These are phyloP conservation scores for Listronotus bonariensis DNA, from an alignment of 1,140 invertebrate species.

Conservation along the genomic window DNA sequence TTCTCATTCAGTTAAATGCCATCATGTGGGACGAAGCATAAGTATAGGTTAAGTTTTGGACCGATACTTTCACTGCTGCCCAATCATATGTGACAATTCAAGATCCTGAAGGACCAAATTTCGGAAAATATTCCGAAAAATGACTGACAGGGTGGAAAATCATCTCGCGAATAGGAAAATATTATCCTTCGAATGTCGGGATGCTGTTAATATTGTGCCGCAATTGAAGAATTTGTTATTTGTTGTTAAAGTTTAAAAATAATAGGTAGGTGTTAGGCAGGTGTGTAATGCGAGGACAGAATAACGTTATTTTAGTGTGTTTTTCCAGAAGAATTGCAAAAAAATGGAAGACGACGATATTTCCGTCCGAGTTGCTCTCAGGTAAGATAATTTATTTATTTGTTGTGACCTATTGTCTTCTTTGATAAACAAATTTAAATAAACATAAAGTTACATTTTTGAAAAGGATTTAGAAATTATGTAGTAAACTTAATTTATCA, in stretches of 20 bases:
- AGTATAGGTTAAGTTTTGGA: conserved; percentile 27
- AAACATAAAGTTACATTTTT: neutral
- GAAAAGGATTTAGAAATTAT: conserved; percentile 1
- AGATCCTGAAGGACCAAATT: conserved; percentile 15
- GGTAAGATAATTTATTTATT: conserved; percentile 41
- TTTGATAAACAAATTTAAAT: neutral
- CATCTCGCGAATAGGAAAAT: conserved; percentile 5
- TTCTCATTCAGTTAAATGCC: conserved; percentile 18
- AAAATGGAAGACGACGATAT: conserved; percentile 53
- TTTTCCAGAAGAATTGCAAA: conserved; percentile 26
- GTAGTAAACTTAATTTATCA: neutral
- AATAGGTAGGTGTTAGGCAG: conserved; percentile 39
- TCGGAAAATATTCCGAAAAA: conserved; percentile 24
- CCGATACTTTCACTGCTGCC: conserved; percentile 31
- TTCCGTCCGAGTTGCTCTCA: conserved; percentile 52
- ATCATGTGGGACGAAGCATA: conserved; percentile 27
- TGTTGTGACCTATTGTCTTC: neutral
- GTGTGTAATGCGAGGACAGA: conserved; percentile 27
- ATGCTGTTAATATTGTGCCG: conserved; percentile 23
- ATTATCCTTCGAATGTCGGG: conserved; percentile 20
- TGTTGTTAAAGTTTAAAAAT: conserved; percentile 29
- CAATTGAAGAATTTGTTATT: conserved; percentile 3
- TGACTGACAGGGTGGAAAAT: conserved; percentile 20
- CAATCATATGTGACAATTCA: conserved; percentile 28
- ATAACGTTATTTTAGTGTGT: conserved; percentile 25